A percentile compares a stretch with the other conserved stretches of the same genome.
Evolutionary conservation across 2,797 vertebrate species (phyloP).

Genomic region (Sparidentex hasta): DNA sequence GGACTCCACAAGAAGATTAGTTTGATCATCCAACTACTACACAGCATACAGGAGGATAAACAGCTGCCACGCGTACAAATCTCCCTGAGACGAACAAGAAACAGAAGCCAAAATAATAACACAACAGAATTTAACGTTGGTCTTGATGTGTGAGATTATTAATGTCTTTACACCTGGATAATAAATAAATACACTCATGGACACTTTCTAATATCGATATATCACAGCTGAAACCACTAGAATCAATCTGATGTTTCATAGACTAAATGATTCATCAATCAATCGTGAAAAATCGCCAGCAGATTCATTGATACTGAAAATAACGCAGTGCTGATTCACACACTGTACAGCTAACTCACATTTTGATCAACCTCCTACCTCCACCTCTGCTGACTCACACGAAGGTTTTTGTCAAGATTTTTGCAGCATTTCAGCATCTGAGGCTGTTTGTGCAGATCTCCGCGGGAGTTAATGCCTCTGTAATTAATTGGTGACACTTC

Average conservation of each 20-base stretch:
- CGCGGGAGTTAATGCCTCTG: conserved; percentile 5
- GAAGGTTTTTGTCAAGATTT: background rate
- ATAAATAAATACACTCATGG: background rate
- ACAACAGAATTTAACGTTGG: background rate
- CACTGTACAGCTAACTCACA: background rate
- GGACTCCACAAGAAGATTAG: conserved; percentile 48
- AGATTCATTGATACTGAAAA: too few species aligned
- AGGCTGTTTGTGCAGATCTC: conserved; percentile 8
- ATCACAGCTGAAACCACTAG: background rate
- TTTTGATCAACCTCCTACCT: background rate
- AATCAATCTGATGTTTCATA: too few species aligned
- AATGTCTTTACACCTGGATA: background rate
- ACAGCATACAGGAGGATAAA: conserved; percentile 4
- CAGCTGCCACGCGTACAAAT: conserved; percentile 3
- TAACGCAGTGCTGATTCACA: background rate
- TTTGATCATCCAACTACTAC: conserved; percentile 21
- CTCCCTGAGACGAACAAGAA: background rate
- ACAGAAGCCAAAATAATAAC: background rate
- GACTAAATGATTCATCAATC: too few species aligned
- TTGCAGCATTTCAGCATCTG: conserved; percentile 8
- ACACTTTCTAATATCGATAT: background rate
- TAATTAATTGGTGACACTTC: conserved; percentile 48
- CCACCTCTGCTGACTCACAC: too few species aligned
- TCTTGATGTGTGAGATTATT: background rate
- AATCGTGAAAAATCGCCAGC: too few species aligned